Conservation (phyloP, 2,888 invertebrate species). For the Epistrophella euchroma region DNA sequence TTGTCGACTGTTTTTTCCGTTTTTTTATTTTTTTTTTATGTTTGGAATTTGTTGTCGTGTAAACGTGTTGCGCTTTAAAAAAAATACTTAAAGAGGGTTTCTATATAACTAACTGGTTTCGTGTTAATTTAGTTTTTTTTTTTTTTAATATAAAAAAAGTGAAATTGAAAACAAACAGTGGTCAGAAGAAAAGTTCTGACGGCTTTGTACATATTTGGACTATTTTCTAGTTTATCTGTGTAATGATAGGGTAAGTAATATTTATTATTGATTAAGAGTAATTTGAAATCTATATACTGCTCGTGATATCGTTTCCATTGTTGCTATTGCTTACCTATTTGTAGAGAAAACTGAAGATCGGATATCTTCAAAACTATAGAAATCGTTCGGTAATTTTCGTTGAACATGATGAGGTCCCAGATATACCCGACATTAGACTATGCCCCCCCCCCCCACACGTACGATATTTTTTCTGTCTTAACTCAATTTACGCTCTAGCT, state of each 20-base stretch:
- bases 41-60: slow-evolving; percentile 43
- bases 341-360: too few species aligned
- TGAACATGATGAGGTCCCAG: too few species aligned
- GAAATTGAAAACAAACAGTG: slow-evolving; percentile 8
- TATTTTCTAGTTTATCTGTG: slow-evolving; percentile 9
- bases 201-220: not conserved
- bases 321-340: too few species aligned
- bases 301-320: too few species aligned
- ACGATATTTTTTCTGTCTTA: too few species aligned
- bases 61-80: slow-evolving; percentile 57
- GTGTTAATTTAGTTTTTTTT: slow-evolving; percentile 32
- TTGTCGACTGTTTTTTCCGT: slow-evolving; percentile 41
- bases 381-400: too few species aligned
- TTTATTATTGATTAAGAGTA: not conserved
- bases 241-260: slow-evolving; percentile 66
- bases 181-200: not conserved
- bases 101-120: slow-evolving; percentile 13
- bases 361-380: too few species aligned
- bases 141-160: not conserved
- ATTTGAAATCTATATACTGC: too few species aligned
- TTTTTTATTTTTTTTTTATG: slow-evolving; percentile 36
- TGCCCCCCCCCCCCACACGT: too few species aligned
- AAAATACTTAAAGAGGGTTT: slow-evolving; percentile 16
- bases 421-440: too few species aligned
- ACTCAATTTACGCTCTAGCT: too few species aligned